Percentiles rank a stretch among this genome's conserved stretches.
Conservation (phyloP, 2,888 invertebrate species). For the Ectemnius cavifrons region DNA sequence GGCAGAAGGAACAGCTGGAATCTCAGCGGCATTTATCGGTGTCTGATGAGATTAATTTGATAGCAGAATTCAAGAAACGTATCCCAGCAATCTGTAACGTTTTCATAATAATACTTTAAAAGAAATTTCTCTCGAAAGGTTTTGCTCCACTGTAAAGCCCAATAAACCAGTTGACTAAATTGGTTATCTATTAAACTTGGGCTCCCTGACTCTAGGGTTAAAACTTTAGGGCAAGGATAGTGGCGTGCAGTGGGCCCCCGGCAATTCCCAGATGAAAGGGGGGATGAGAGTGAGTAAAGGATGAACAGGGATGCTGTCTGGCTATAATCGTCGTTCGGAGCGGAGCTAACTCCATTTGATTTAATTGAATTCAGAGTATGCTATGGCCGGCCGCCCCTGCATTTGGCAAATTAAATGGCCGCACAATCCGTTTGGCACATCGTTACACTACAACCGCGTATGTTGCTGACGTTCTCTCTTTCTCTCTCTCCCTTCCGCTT, state of each 20-base stretch:
- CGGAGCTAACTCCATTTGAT: conserved; percentile 34
- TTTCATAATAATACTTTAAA: conserved; percentile 37
- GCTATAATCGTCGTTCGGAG: conserved; percentile 42
- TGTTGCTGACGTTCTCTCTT: not conserved
- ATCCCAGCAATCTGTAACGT: conserved; percentile 14
- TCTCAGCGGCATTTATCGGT: too few species aligned
- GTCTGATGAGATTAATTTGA: too few species aligned
- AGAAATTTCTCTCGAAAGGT: conserved; percentile 50
- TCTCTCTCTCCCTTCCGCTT: not conserved
- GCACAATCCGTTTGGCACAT: conserved; percentile 23
- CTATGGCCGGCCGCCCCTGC: conserved; percentile 16
- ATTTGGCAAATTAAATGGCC: conserved; percentile 40
- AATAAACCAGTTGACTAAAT: conserved; percentile 43
- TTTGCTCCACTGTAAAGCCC: conserved; percentile 42
- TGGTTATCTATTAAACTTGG: conserved; percentile 57
- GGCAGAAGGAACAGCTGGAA: too few species aligned
- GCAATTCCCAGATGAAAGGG: conserved; percentile 36
- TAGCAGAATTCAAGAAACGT: too few species aligned
- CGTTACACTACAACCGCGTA: conserved; percentile 1
- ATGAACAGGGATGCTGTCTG: conserved; percentile 35
- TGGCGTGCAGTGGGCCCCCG: conserved; percentile 23
- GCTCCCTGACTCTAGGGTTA: conserved; percentile 62
- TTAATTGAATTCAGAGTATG: conserved; percentile 53
- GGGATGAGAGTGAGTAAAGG: conserved; percentile 36
- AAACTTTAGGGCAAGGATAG: conserved; percentile 57